Conservation (phyloP, 1,140 invertebrate genomes). For the Bombus polaris region DNA sequence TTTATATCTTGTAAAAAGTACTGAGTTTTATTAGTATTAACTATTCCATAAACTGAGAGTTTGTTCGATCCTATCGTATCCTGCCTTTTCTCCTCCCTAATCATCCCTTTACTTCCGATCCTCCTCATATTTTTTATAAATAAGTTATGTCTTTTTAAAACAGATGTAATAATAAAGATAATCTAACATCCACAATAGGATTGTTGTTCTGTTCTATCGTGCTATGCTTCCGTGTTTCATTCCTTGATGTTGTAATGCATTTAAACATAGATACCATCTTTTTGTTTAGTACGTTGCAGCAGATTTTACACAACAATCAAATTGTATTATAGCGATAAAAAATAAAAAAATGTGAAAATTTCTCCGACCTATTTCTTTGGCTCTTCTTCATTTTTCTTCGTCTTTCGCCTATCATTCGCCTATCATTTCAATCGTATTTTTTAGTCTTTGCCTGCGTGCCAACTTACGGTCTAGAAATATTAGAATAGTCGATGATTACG, state of each 20-base stretch:
- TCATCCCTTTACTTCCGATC: constrained; percentile 16
- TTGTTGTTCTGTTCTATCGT: constrained; percentile 70
- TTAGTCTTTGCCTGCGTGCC: too few species aligned
- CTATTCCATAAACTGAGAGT: constrained; percentile 77
- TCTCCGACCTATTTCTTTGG: constrained; percentile 44
- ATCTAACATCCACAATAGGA: constrained; percentile 79
- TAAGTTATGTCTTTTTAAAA: constrained; percentile 81
- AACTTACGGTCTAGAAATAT: fast-evolving
- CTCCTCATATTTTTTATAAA: constrained; percentile 74
- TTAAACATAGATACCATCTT: constrained; percentile 67
- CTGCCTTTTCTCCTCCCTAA: constrained; percentile 4
- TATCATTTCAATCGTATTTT: too few species aligned
- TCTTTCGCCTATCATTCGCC: background rate
- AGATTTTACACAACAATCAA: constrained; percentile 75
- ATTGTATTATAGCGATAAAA: constrained; percentile 77
- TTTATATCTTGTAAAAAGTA: constrained; percentile 83
- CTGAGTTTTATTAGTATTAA: constrained; percentile 83
- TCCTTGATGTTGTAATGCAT: constrained; percentile 50
- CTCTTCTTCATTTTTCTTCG: background rate
- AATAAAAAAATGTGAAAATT: constrained; percentile 70
- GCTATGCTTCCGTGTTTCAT: constrained; percentile 68
- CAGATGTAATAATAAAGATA: constrained; percentile 82
- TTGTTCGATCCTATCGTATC: constrained; percentile 75
- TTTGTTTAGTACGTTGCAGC: constrained; percentile 69
- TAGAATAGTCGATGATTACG: fast-evolving